Conservation (phyloP, 2,113 vertebrate genomes). For the Cololabis saira region DNA sequence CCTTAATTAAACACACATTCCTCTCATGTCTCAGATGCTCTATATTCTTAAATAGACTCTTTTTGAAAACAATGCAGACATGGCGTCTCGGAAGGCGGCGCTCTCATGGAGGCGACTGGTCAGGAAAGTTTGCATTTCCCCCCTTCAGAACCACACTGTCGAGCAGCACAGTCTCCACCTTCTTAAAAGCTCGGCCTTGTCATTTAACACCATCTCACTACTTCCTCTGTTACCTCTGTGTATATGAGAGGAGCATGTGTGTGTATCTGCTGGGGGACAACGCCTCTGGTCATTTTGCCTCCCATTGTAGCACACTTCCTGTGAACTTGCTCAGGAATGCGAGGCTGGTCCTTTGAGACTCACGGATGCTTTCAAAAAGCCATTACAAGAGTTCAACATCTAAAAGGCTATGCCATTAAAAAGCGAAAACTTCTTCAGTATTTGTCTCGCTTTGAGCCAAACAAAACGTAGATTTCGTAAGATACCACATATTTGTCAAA, state of each 20-base stretch:
- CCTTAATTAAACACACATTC: conserved; percentile 57
- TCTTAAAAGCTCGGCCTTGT: conserved; percentile 65
- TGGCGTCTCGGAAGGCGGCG: conserved; percentile 53
- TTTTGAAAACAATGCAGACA: conserved; percentile 42
- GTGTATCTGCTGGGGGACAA: conserved; percentile 54
- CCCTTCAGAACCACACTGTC: conserved; percentile 42
- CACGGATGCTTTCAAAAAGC: conserved; percentile 59
- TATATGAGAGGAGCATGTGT: conserved; percentile 37
- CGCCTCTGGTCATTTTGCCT: conserved; percentile 73
- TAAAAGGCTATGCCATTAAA: conserved; percentile 45
- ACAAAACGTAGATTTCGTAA: conserved; percentile 21
- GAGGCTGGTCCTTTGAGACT: conserved; percentile 65
- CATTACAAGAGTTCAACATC: conserved; percentile 59
- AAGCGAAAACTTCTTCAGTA: neutral
- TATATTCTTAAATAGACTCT: conserved; percentile 42
- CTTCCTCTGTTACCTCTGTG: conserved; percentile 64
- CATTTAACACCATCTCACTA: conserved; percentile 73
- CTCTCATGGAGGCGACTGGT: conserved; percentile 44
- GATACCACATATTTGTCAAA: conserved; percentile 29
- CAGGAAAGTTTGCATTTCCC: conserved; percentile 60
- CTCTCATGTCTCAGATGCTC: conserved; percentile 57
- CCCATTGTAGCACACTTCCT: conserved; percentile 77
- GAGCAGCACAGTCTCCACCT: conserved; percentile 59
- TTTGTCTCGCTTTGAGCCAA: conserved; percentile 24
- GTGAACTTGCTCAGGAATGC: conserved; percentile 76